These are phyloP conservation scores for Shinisaurus crocodilurus DNA, from an alignment of 2,113 vertebrate genomes.

Conservation along the genomic window DNA sequence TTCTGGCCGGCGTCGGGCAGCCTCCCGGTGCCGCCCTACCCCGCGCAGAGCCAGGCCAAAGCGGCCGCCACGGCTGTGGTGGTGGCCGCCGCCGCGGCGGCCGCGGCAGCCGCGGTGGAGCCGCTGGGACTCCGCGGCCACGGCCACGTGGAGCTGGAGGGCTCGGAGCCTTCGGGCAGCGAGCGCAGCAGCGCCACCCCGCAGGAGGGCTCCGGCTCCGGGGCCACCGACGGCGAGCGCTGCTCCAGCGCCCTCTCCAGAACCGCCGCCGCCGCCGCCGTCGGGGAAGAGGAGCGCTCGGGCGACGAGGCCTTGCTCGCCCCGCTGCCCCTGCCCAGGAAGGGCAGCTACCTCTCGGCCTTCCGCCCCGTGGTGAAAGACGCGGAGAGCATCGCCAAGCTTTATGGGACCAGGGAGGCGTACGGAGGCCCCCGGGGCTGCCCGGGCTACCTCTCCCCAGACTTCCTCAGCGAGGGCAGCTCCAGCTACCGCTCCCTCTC, in stretches of 20 bases:
- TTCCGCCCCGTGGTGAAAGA: constrained; percentile 95
- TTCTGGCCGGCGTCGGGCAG: constrained; percentile 91
- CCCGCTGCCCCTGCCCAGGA: constrained; percentile 83
- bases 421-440: constrained; percentile 72
- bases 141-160: constrained; percentile 52
- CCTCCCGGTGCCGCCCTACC: constrained; percentile 86
- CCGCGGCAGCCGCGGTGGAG: constrained; percentile 53
- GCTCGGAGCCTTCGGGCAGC: constrained; percentile 68
- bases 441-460: constrained; percentile 88
- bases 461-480: constrained; percentile 91
- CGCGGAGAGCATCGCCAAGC: constrained; percentile 92
- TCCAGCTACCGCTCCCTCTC: constrained; percentile 92
- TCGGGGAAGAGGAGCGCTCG: constrained; percentile 79
- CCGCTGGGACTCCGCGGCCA: constrained; percentile 30
- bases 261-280: constrained; percentile 31
- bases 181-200: constrained; percentile 80
- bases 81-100: constrained; percentile 65
- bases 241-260: constrained; percentile 75
- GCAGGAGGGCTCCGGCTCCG: constrained; percentile 78
- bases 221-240: constrained; percentile 68
- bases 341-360: constrained; percentile 91
- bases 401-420: constrained; percentile 89
- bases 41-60: constrained; percentile 80
- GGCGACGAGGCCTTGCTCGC: constrained; percentile 82
- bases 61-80: constrained; percentile 80